Base-by-base conservation (phyloP, 2,113 vertebrate genomes). In the Triplophysa dalaica region DNA sequence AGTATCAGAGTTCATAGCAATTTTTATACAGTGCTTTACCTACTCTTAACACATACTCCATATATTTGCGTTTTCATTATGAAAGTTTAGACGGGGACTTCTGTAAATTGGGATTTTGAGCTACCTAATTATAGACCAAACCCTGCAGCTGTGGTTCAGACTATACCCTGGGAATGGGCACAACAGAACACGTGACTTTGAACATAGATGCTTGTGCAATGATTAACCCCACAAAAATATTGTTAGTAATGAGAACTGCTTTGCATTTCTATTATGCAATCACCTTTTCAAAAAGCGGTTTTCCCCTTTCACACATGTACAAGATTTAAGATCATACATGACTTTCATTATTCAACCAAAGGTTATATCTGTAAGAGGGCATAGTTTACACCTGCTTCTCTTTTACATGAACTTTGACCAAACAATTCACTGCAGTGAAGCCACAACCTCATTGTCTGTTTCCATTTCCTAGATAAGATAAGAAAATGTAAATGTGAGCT, bases 201-300 rank as follows among this genome's bases (percentile, higher is more conserved):
- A 83, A 81, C 14, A 1, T 16, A 21, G 26, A 69, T 45, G 61
- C 48, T 77, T 75, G 61, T 85, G 84, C 8, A 84, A 73, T 83
- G 83, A 85, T 87, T 84, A 85, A 88, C 86, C 56, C 21, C 8
- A 61, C 48, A 68, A 14, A 22, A 76, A 66, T 61, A 24, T 24
- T 24, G 1, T 24, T 24, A 24, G 24, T 24, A 24, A 24, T 24
- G 24, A 1, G 24, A 24, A 41, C 60, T 38, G 29, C 62, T 77
- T 45, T 77, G 64, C 45, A 43, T 26, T 64, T 12, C 33, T 38
- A 4, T 86, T 82, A 79, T 70, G 24, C 48, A 72, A 79, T 79
- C 17, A 16, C 33, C 24, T 26, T 19, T 3, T 1, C 33, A 54
- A 21, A 16, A 26, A 50, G 17, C 81, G 83, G 79, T 12, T 45